Base-by-base conservation (phyloP, 2,797 vertebrate species). In the Pantherophis alleghaniensis region DNA sequence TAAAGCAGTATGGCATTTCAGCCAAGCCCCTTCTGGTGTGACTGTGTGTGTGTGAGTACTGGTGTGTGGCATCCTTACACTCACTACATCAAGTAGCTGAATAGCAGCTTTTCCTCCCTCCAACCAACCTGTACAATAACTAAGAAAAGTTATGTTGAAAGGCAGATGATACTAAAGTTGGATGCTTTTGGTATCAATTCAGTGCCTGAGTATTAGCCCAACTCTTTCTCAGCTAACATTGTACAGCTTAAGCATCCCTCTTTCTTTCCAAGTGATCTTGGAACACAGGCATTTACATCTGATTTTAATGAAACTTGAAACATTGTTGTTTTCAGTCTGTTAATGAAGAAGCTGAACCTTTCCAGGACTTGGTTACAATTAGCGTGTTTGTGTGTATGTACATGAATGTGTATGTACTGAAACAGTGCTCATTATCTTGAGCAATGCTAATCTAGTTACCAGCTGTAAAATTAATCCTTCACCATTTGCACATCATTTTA, bases 291-390 rank as follows among this genome's bases (percentile, higher is more conserved):
- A 96, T 96, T 93, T 97, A 96, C 97, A 98, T 98, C 97, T 98
- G 98, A 98, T 97, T 98, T 97, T 96, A 98, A 98, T 98, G 97
- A 98, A 98, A 98, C 28, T 86, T 95, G 97, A 97, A 97, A 97
- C 96, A 94, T 96, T 1, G 88, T 96, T 98, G 97, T 97, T 97
- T 97, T 97, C 97, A 97, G 97, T 94, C 95, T 96, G 91, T 95
- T 97, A 97, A 98, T 95, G 97, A 97, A 97, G 96, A 95, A 96
- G 94, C 88, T 97, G 97, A 97, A 97, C 97, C 97, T 97, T 97
- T 97, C 97, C 96, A 97, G 96, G 97, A 95, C 96, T 97, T 95
- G 95, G 61, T 95, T 79, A 95, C 96, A 97, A 97, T 97, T 97
- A 79, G 87, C 79, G 47, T 88, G 86, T 87, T 37, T 13, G 89